Conservation (phyloP, 2,797 vertebrate species). For the Cynodonichthys magdalenae region DNA sequence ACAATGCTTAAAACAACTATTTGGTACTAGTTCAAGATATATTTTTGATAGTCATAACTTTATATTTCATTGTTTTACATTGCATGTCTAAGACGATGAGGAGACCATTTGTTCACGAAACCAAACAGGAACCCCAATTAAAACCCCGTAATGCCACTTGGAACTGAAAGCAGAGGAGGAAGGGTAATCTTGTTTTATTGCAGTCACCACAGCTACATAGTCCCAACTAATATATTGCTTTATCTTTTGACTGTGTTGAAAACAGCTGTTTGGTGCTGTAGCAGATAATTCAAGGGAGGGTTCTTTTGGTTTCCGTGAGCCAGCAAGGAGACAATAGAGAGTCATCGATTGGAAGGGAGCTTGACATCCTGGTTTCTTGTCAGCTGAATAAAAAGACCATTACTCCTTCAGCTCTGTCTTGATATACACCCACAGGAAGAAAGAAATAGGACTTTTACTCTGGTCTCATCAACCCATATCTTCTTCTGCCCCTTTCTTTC, state of each 20-base stretch:
- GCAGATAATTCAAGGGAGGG: conserved; percentile 85
- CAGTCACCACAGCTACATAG: conserved; percentile 76
- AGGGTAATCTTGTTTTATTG: conserved; percentile 80
- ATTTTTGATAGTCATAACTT: conserved; percentile 10
- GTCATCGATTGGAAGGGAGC: conserved; percentile 85
- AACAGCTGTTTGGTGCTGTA: conserved; percentile 86
- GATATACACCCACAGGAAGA: conserved; percentile 81
- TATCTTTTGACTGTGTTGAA: conserved; percentile 84
- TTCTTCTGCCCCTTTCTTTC: conserved; percentile 43
- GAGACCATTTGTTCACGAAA: conserved; percentile 59
- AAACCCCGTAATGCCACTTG: conserved; percentile 69
- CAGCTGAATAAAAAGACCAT: conserved; percentile 89
- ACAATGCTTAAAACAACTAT: not conserved
- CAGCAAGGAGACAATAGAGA: conserved; percentile 82
- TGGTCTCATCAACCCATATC: conserved; percentile 75
- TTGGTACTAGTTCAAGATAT: not conserved
- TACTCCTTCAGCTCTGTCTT: conserved; percentile 81
- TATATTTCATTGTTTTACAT: conserved; percentile 37
- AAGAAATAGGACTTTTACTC: conserved; percentile 80
- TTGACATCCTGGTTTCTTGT: conserved; percentile 84
- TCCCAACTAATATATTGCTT: conserved; percentile 82
- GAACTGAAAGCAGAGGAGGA: conserved; percentile 74
- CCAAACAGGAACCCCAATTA: conserved; percentile 72
- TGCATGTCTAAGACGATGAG: conserved; percentile 59
- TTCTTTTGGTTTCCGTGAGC: conserved; percentile 74